Conservation (phyloP, 64 coral and sea anemone species). For the Montipora efflorescens region DNA sequence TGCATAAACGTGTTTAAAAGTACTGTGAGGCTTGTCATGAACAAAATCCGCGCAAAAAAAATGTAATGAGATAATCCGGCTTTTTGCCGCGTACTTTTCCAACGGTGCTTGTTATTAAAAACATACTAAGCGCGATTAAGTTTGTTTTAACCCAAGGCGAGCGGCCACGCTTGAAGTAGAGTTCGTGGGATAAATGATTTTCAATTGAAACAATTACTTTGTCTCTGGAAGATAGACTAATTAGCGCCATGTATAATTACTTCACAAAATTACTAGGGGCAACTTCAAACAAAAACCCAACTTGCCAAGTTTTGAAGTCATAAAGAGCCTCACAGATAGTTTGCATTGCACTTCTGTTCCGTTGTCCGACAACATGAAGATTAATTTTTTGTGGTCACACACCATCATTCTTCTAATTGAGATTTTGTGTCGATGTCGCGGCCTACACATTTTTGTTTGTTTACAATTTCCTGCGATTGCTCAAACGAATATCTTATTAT, state of each 20-base stretch:
- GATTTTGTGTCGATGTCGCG: not conserved
- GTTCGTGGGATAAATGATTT: constrained; percentile 25
- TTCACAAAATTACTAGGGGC: not conserved
- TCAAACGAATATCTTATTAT: constrained; percentile 92
- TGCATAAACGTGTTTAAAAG: too few relatives aligned
- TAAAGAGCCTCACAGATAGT: not conserved
- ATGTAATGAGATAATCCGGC: not conserved
- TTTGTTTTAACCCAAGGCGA: constrained; percentile 29
- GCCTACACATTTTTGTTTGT: constrained; percentile 61
- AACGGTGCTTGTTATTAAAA: constrained; percentile 32
- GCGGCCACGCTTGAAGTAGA: constrained; percentile 47
- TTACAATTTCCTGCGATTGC: constrained; percentile 78
- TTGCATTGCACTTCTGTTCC: not conserved
- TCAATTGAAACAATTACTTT: constrained; percentile 57
- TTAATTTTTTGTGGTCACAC: not conserved
- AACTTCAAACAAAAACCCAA: not conserved
- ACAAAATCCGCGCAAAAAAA: not conserved
- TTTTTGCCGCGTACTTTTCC: not conserved
- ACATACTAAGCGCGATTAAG: constrained; percentile 9
- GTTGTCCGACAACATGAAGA: not conserved
- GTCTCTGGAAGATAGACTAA: constrained; percentile 37
- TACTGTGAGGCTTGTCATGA: too few relatives aligned
- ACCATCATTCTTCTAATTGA: not conserved
- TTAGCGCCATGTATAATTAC: constrained; percentile 41
- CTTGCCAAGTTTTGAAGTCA: not conserved